Evolutionary conservation across 2,888 invertebrate species (phyloP).

Genomic region (Torymus texanus): DNA sequence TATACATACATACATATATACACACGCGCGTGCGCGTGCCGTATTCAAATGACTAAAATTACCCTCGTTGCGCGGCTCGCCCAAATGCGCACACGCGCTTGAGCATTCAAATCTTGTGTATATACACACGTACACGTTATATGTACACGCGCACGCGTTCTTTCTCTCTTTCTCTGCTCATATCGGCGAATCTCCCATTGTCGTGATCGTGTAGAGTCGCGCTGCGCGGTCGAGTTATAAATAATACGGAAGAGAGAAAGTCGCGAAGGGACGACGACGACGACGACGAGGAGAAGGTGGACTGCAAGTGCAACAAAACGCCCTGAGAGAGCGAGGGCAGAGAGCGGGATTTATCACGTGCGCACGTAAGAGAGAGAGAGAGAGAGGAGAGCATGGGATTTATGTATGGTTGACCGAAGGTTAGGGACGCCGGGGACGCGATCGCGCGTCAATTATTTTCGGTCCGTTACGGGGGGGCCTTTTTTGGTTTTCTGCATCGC

Average conservation of each 20-base stretch:
- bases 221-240: conserved; percentile 40
- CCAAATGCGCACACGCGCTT: neutral
- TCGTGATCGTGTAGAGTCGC: conserved; percentile 40
- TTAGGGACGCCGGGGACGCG: conserved; percentile 49
- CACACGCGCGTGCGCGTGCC: conserved; percentile 47
- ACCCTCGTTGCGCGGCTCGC: conserved; percentile 36
- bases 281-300: conserved; percentile 13
- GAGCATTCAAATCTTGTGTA: too few relatives aligned
- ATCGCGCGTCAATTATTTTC: conserved; percentile 48
- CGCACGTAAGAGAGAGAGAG: conserved; percentile 21
- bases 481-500: conserved; percentile 6
- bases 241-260: conserved; percentile 49
- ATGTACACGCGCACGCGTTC: neutral
- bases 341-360: conserved; percentile 53
- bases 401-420: conserved; percentile 34
- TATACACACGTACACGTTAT: neutral
- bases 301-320: conserved; percentile 52
- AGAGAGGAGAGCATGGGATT: conserved; percentile 30
- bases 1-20: neutral
- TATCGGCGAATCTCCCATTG: conserved; percentile 50
- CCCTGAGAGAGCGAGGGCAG: conserved; percentile 22
- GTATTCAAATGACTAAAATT: conserved; percentile 63
- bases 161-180: neutral
- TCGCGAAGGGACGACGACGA: neutral
- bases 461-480: conserved; percentile 15